A percentile compares a stretch with the other conserved stretches of the same genome.
Conservation (phyloP, 1,140 invertebrate genomes). For the Babylonia areolata region DNA sequence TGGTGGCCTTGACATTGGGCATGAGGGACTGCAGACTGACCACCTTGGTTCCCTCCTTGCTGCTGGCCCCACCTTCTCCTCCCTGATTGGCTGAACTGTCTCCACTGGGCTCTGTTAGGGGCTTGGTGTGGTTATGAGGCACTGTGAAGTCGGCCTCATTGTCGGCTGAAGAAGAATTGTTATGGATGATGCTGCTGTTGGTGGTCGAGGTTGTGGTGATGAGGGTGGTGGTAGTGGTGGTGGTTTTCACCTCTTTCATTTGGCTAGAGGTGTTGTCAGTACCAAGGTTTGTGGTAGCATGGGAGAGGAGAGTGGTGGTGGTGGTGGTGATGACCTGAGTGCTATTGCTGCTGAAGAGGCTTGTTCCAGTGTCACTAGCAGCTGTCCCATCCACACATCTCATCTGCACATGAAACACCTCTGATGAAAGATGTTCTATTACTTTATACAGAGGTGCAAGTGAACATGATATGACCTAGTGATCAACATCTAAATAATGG, state of each 20-base stretch:
- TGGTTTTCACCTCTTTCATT: conserved; percentile 44
- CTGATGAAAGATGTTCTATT: too few species aligned
- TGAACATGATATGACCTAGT: too few species aligned
- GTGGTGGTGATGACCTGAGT: conserved; percentile 13
- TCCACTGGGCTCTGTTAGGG: conserved; percentile 13
- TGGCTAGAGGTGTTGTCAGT: conserved; percentile 4
- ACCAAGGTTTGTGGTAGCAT: neutral
- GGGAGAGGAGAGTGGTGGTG: conserved; percentile 20
- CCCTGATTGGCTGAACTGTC: neutral
- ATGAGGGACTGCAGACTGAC: conserved; percentile 51
- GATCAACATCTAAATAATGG: too few species aligned
- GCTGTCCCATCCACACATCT: neutral
- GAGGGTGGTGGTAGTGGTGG: conserved; percentile 50
- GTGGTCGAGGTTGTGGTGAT: conserved; percentile 46
- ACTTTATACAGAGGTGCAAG: too few species aligned
- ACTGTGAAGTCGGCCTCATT: conserved; percentile 18
- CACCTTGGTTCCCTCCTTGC: conserved; percentile 12
- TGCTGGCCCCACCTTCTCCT: neutral
- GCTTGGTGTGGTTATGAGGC: conserved; percentile 4
- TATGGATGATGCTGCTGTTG: neutral
- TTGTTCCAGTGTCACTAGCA: neutral
- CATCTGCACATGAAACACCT: neutral
- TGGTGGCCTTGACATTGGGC: conserved; percentile 56
- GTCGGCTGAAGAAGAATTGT: neutral
- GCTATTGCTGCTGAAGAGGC: neutral